Base-by-base conservation (phyloP, 1,140 invertebrate genomes). In the Tetramorium simillimum region DNA sequence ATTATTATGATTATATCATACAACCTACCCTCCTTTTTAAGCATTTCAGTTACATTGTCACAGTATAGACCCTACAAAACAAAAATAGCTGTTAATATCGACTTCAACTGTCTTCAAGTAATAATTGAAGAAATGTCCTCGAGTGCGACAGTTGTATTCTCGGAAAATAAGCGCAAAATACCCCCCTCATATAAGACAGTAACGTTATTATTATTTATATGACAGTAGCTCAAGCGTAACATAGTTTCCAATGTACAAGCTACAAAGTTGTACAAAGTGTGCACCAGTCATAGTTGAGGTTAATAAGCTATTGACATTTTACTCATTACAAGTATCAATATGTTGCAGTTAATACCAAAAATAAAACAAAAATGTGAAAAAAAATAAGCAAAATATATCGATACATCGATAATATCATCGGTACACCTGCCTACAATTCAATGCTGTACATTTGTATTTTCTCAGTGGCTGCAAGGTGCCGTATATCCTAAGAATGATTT, bases 401-500 rank as follows among this genome's bases (percentile, higher is more conserved):
- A 81, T 56, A 43, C 21, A 43, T 81, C 14, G 80, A 84, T 9
- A 73, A 6, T 51, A 53, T 65, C 21, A 37, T 56, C 53, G 56
- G 53, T 6, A 49, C 53, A 60, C 21, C 24, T 46, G 53, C 24
- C 69, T 63, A 12, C 33, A 60, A 70, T 14, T 16, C 37, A 40
- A 73, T 40, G 65, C 58, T 82, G 53, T n/a, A 75, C 51, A 60
- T 53, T 82, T 40, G 24, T 53, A 37, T n/a, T 82, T 73, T 58
- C 24, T 73, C 28, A 37, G 10, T 46, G 10, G 49, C 24, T 46
- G n/a, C 24, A 37, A 58, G 40, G 21, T 62, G 24, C 14, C 40
- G 7, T 72, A 58, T 21, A 81, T 40, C 40, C 33, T 33, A 81
- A 51, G 51, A 56, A 60, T 70, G 78, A 81, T 81, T 72, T 81